phyloP scores from a whole-genome alignment of 2,888 invertebrate genomes.

The Callinectes sapidus region DNA sequence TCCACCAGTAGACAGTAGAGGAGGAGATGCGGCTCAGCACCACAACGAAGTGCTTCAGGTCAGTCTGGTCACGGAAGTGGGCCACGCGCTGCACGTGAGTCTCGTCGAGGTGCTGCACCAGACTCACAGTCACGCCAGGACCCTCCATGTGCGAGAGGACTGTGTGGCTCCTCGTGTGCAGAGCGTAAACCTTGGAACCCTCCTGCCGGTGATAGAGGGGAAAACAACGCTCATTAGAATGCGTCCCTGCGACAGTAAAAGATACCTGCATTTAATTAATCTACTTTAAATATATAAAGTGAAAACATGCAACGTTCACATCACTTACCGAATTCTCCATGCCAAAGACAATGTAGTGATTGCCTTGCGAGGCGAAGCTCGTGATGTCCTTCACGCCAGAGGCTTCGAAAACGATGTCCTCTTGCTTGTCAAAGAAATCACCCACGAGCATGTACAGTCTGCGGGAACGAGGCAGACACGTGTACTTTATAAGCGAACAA shows the following conservation, averaged over 20 bases:
- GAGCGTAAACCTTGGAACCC: background rate
- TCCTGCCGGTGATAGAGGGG: background rate
- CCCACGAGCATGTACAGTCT: constrained; percentile 35
- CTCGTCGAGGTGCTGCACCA: background rate
- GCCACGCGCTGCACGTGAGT: background rate
- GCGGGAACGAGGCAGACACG: background rate
- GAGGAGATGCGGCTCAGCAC: background rate
- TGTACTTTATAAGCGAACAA: background rate
- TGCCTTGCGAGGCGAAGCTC: background rate
- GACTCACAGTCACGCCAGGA: background rate
- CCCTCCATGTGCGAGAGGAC: no score
- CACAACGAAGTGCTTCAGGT: constrained; percentile 19
- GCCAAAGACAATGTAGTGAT: background rate
- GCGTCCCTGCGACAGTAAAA: no score
- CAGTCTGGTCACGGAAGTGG: constrained; percentile 18
- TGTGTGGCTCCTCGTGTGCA: background rate
- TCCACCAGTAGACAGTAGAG: constrained; percentile 33
- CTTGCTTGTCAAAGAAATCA: constrained; percentile 18
- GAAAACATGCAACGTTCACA: background rate
- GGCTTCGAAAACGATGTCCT: background rate
- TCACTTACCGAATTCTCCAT: background rate
- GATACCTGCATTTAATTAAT: no score
- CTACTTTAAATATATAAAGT: no score
- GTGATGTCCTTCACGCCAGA: constrained; percentile 32
- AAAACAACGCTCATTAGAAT: no score